These are phyloP conservation scores for Sminthopsis crassicaudata DNA, from an alignment of 2,113 vertebrate species.

Conservation along the genomic window DNA sequence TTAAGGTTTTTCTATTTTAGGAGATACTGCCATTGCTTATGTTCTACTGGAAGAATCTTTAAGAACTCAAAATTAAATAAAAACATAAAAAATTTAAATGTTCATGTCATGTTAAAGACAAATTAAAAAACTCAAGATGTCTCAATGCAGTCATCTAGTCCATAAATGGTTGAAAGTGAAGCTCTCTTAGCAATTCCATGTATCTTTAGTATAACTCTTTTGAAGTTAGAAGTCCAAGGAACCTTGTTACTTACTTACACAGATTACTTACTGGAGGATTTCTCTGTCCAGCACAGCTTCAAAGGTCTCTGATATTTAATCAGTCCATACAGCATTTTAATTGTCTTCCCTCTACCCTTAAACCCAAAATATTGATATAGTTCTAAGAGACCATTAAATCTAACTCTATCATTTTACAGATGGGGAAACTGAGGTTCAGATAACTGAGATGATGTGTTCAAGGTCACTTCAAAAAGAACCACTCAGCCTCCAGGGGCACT, in stretches of 20 bases:
- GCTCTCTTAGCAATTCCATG: accelerated
- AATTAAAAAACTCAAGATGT: not conserved
- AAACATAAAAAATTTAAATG: not conserved
- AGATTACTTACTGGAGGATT: not conserved
- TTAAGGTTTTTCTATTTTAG: too few species aligned
- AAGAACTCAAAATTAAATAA: too few species aligned
- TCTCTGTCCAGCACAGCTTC: not conserved
- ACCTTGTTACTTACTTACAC: not conserved
- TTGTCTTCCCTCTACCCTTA: not conserved
- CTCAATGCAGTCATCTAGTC: not conserved
- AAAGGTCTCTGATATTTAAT: not conserved
- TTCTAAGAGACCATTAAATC: not conserved
- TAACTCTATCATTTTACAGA: not conserved
- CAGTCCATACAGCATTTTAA: not conserved
- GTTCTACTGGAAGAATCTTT: too few species aligned
- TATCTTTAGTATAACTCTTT: not conserved
- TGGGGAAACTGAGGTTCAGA: not conserved
- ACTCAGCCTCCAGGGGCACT: not conserved
- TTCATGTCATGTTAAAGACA: not conserved
- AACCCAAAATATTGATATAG: not conserved
- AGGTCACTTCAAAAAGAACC: not conserved
- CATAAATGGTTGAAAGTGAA: not conserved
- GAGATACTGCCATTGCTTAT: too few species aligned
- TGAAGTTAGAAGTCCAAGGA: not conserved
- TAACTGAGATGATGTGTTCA: not conserved